Conservation (phyloP, 1,140 invertebrate species). For the Eufriesea mexicana region DNA sequence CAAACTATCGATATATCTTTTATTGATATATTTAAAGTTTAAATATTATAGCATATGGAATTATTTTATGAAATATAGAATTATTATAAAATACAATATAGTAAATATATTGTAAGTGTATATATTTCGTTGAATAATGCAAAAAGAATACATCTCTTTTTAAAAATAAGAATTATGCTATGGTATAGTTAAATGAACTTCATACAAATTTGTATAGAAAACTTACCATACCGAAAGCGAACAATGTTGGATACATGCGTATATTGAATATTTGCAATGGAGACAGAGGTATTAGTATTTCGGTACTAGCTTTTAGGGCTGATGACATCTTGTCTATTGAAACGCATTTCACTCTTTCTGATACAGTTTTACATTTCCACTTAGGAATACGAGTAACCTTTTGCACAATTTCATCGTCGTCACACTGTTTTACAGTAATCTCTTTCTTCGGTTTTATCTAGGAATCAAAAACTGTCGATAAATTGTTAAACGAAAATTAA, state of each 20-base stretch:
- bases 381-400: constrained; percentile 9
- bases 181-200: no score
- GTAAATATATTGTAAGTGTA: no score
- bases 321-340: background rate
- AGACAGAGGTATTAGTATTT: constrained; percentile 67
- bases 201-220: background rate
- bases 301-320: background rate
- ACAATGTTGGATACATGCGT: constrained; percentile 65
- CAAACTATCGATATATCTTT: no score
- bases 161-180: no score
- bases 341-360: background rate
- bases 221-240: constrained; percentile 71
- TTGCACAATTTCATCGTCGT: constrained; percentile 21
- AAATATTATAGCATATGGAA: no score
- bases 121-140: no score
- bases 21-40: no score
- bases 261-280: constrained; percentile 74
- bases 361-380: constrained; percentile 17
- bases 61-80: no score
- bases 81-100: no score
- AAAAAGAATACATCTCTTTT: no score
- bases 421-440: background rate
- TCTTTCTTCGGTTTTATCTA: constrained; percentile 1
- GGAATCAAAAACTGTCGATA: background rate
- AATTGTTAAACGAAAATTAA: background rate